Evolutionary conservation across 2,888 invertebrate species (phyloP).

Genomic region (Drosophila siamana): DNA sequence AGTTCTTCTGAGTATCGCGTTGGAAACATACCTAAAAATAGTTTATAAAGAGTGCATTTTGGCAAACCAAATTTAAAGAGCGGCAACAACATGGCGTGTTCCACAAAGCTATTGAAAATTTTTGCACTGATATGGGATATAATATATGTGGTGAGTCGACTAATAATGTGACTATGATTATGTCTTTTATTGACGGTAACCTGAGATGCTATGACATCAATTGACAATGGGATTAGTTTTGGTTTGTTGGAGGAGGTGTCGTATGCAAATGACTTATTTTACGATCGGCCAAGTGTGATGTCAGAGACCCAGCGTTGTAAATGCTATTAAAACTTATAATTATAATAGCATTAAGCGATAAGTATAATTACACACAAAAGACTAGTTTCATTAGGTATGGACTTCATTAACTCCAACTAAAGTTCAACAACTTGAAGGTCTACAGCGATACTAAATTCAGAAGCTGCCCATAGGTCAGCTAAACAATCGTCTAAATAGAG

Average conservation of each 20-base stretch:
- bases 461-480: background rate
- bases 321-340: conserved; percentile 42
- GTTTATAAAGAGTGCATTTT: conserved; percentile 43
- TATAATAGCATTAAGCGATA: conserved; percentile 55
- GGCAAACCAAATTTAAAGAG: conserved; percentile 25
- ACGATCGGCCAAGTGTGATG: conserved; percentile 1
- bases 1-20: conserved; percentile 15
- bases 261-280: conserved; percentile 40
- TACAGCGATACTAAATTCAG: conserved; percentile 1
- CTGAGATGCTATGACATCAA: conserved; percentile 9
- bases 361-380: conserved; percentile 36
- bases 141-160: conserved; percentile 78
- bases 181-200: conserved; percentile 21
- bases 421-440: conserved; percentile 21
- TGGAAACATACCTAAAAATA: conserved; percentile 35
- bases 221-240: conserved; percentile 16
- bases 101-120: conserved; percentile 76
- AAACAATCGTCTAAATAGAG: background rate
- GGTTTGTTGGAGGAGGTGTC: conserved; percentile 33
- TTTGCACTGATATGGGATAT: conserved; percentile 77
- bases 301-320: conserved; percentile 19
- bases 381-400: conserved; percentile 45
- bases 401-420: conserved; percentile 20
- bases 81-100: conserved; percentile 75
- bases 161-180: conserved; percentile 25